Base-by-base conservation (phyloP, 2,113 vertebrate species). In the Lophotis ruficrista region DNA sequence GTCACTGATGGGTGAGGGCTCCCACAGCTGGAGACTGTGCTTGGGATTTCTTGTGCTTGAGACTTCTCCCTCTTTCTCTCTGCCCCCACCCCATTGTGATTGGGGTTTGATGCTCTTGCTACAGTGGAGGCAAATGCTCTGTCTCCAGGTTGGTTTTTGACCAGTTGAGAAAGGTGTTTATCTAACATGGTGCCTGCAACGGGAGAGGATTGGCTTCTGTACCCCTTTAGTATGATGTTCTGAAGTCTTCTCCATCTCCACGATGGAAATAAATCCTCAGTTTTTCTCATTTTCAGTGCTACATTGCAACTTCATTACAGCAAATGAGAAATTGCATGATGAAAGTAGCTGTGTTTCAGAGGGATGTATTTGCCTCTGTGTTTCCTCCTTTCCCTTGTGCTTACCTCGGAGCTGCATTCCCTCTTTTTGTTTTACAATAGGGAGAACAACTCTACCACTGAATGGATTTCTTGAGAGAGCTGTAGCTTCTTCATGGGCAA, bases 31-130 rank as follows among this genome's bases (percentile, higher is more conserved):
- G 51, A 88, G 48, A 23, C 54, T 60, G 2, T 41, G 24, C 27
- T 72, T 84, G 13, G 58, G 35, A 18, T 5, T 23, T 69, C 10
- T n/a, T 41, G 14, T 70, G 43, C 38, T 62, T 69, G 56, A 87
- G 28, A 61, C 37, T 58, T 84, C 54, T 57, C 22, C 51, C 10
- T 71, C 14, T 60, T 70, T 84, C 33, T 64, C 25, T 92, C 72
- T 87, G n/a, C 6, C 6, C 4, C 3, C 3, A 27, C 13, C 6
- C 19, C 6, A 0, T 47, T 51, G 38, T 9, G n/a, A 33, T 33
- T 19, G 79, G 23, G 43, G 19, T 27, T 83, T 87, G 45, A 50
- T 45, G 4, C 27, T 72, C n/a, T 58, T 75, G 28, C 47, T 83
- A 30, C 27, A 45, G 13, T 28, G 30, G 43, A 87, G 18, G 35